phyloP scores from a whole-genome alignment of 1,140 invertebrate genomes.

The Aphidius gifuensis region DNA sequence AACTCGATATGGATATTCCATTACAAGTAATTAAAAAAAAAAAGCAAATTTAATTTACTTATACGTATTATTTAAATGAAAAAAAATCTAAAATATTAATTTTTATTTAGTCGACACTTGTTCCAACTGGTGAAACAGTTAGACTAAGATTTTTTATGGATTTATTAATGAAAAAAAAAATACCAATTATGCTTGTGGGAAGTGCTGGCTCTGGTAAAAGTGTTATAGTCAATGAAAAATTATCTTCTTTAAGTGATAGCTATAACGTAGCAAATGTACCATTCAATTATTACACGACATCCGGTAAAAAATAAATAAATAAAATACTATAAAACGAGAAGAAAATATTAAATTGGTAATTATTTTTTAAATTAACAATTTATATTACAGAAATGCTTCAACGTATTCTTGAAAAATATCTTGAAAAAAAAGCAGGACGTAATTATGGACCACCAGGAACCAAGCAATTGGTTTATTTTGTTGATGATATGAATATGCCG shows the following conservation, averaged over 20 bases:
- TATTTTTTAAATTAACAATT: constrained; percentile 12
- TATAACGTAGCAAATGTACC: constrained; percentile 84
- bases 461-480: constrained; percentile 89
- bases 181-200: constrained; percentile 90
- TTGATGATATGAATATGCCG: constrained; percentile 97
- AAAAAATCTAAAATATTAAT: not conserved
- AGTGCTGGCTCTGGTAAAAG: constrained; percentile 84
- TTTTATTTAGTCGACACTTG: constrained; percentile 66
- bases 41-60: not conserved
- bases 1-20: constrained; percentile 82
- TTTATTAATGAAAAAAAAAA: constrained; percentile 73
- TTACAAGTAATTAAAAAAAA: constrained; percentile 64
- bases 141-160: constrained; percentile 88
- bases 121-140: constrained; percentile 86
- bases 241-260: constrained; percentile 70
- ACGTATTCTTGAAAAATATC: constrained; percentile 83
- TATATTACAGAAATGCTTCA: constrained; percentile 74
- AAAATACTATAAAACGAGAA: not conserved
- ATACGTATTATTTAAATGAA: not conserved
- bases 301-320: constrained; percentile 56
- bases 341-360: not conserved
- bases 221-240: constrained; percentile 81
- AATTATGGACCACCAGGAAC: constrained; percentile 90
- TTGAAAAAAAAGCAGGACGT: constrained; percentile 93
- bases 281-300: constrained; percentile 95